Base-by-base conservation (phyloP, 1,140 invertebrate species). In the Drosophila virilis region DNA sequence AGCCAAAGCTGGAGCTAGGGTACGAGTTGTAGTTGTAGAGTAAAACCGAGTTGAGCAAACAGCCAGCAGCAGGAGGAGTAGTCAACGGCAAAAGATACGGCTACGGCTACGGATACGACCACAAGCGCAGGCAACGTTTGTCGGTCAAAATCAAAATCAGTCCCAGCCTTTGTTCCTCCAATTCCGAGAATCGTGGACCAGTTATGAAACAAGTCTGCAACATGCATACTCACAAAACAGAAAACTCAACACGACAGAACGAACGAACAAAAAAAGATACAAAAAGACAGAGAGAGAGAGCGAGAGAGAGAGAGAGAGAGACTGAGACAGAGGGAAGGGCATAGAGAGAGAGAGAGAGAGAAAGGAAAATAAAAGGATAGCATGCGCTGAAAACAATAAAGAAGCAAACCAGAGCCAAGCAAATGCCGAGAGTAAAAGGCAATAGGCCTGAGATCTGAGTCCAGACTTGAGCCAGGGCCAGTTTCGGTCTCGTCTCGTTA, bases 61-160 rank as follows among this genome's bases (percentile, higher is more conserved):
- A 81, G 71, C 61, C 46, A 76, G 64, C 62, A 73, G 60, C 64
- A 58, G 45, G 35, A 37, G 71, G 68, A 74, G 58, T 65, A 81
- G 66, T 60, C 75, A 74, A 55, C 65, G 40, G 66, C 80, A 77
- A 73, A 64, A 38, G 12, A 38, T 33, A 51, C 33, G 38, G 58
- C 43, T 38, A 32, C n/a, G 45, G 33, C 37, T 42, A 22, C n/a
- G 45, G 33, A 22, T 42, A 22, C 28, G 37, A 33, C 37, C 42
- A 70, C 61, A 83, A 77, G 83, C 79, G 65, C 83, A 79, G 79
- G 78, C 83, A 80, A 86, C 80, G 71, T 91, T 91, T 91, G 83
- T 91, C 88, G 88, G 88, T 91, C 89, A 91, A 91, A 91, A 91
- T 91, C 88, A 88, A 90, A 90, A 91, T 88, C 82, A 88, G 88